Evolutionary conservation across 2,113 vertebrate species (phyloP), one percentile per base, ranked within the genome.

Genomic region (Amphilophus citrinellus): DNA sequence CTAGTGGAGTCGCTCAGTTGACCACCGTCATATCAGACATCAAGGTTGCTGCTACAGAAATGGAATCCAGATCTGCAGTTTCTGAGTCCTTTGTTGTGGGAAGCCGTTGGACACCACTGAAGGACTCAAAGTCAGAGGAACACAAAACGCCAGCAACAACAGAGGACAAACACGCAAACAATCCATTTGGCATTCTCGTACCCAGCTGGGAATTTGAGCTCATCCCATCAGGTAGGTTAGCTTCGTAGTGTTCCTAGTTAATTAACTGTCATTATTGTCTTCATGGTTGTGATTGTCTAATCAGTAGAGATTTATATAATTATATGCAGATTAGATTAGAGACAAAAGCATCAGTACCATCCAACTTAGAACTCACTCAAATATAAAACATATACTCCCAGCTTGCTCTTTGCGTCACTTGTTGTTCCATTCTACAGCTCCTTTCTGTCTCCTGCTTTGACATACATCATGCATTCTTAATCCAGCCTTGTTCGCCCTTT

Each of bases 151-250:
- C 59, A 1, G 53, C n/a, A 47, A 75, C 83, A 10, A 71, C 75
- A 9, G 91, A 92, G 53, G 80, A 58, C 17, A 88, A 91, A 60
- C 84, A 79, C 9, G 13, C 62, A 44, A 85, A 32, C 85, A 88
- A 91, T 66, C 86, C 91, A 1, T 93, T 94, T 61, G 90, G 78
- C 10, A 76, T 93, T 3, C 57, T 94, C 1, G 53, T 88, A 11
- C 94, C 94, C 84, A 93, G 84, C 87, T 95, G 95, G 95, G 82
- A 92, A 39, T 90, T 92, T 17, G 90, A 89, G 30, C 78, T 94
- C 76, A 73, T 87, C 65, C 88, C 94, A 42, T 87, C 92, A 95
- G 95, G 95, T 96, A 93, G 3, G 94, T 89, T 56, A 76, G 39
- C 78, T 77, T 7, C 71, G 35, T 15, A 5, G 37, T 68, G n/a